These are phyloP conservation scores for Smithornis capensis DNA, from an alignment of 2,113 vertebrate species.

Conservation along the genomic window DNA sequence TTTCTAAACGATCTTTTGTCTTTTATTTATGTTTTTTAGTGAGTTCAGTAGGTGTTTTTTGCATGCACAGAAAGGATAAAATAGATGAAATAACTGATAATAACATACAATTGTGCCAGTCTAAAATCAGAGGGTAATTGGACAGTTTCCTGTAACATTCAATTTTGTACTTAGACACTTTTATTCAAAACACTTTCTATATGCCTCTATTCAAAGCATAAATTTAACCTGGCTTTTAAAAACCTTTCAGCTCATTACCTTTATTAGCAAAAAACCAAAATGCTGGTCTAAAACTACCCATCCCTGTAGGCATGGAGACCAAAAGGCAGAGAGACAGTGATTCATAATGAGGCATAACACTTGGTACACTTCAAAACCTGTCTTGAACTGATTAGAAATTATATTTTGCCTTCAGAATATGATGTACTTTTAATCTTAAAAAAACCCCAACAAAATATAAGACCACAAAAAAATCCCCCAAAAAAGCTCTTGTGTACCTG, in stretches of 20 bases:
- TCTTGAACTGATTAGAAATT: not conserved
- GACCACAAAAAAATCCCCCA: not conserved
- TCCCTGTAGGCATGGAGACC: not conserved
- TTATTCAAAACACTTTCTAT: not conserved
- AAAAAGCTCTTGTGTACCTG: not conserved
- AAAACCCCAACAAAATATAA: not conserved
- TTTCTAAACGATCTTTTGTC: not conserved
- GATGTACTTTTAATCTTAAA: not conserved
- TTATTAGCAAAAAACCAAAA: not conserved
- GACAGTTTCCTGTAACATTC: not conserved
- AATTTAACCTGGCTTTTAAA: not conserved
- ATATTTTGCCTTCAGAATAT: not conserved
- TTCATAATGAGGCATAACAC: not conserved
- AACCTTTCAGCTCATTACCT: not conserved
- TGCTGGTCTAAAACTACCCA: not conserved
- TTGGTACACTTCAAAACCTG: not conserved
- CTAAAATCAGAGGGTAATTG: rapidly evolving
- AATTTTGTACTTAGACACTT: not conserved
- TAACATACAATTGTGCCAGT: rapidly evolving
- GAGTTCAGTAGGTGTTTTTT: not conserved
- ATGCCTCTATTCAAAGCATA: not conserved
- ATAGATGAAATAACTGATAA: not conserved
- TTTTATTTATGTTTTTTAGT: not conserved
- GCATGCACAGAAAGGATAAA: not conserved
- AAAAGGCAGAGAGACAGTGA: not conserved